phyloP scores from a whole-genome alignment of 2,797 vertebrate genomes.

The Bradypodion ventrale region DNA sequence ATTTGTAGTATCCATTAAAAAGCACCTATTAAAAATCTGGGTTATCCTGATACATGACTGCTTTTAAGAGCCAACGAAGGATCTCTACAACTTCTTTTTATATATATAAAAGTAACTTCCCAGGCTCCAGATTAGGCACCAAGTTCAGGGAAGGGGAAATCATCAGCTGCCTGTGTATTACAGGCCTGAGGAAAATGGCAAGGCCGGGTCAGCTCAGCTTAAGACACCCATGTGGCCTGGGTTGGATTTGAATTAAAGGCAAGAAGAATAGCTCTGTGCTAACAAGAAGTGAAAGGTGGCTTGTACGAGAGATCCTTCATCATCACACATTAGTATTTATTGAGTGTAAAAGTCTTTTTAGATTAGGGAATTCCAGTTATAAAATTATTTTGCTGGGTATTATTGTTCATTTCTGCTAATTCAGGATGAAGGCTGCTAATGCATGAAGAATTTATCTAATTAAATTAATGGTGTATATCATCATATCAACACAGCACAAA shows the following conservation, averaged over 20 bases:
- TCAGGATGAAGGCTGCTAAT: slow-evolving; percentile 4
- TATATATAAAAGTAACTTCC: background rate
- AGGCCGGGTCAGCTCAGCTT: background rate
- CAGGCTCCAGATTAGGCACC: background rate
- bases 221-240: background rate
- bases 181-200: background rate
- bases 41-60: background rate
- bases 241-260: background rate
- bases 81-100: too few relatives aligned
- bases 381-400: background rate
- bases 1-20: too few relatives aligned
- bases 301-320: slow-evolving; percentile 25
- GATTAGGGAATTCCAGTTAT: slow-evolving; percentile 9
- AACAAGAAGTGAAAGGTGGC: slow-evolving; percentile 8
- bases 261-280: background rate
- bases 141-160: background rate
- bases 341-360: slow-evolving; percentile 4
- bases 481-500: background rate
- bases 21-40: too few relatives aligned
- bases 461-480: slow-evolving; percentile 31
- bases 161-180: background rate
- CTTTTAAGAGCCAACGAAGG: background rate
- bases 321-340: background rate
- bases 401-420: slow-evolving; percentile 14
- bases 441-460: slow-evolving; percentile 34